These are phyloP conservation scores for Sapajus apella DNA, from an alignment of 2,113 vertebrate species.

Conservation along the genomic window DNA sequence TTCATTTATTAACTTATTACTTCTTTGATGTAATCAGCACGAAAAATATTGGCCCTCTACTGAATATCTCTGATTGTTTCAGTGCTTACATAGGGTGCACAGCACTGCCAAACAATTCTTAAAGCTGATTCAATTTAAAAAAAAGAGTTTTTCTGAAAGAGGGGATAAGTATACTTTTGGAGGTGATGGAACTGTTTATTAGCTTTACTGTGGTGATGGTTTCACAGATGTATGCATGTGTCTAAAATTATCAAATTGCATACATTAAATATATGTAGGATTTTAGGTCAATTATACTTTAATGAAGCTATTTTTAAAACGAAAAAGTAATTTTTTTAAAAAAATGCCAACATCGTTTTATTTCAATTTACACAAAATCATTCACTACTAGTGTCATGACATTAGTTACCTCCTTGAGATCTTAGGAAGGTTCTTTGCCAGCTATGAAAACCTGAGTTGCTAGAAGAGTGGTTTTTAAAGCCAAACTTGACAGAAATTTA, in stretches of 20 bases:
- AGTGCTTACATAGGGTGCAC: background rate
- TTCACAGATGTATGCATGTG: background rate
- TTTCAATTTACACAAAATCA: constrained; percentile 2
- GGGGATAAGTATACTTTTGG: background rate
- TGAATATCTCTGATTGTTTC: background rate
- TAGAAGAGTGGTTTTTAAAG: constrained; percentile 45
- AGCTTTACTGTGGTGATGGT: background rate
- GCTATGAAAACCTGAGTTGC: constrained; percentile 41
- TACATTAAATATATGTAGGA: background rate
- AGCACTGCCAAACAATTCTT: background rate
- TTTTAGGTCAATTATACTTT: background rate
- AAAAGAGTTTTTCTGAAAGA: background rate
- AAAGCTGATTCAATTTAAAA: background rate
- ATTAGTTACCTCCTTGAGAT: background rate
- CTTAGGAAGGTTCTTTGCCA: background rate
- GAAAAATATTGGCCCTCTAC: background rate
- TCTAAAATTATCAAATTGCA: background rate
- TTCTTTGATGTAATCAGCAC: background rate
- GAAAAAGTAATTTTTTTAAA: background rate
- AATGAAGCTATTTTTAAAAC: background rate
- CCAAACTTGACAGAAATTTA: constrained; percentile 72
- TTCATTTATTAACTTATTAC: background rate
- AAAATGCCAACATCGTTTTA: constrained; percentile 21
- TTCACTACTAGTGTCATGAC: background rate
- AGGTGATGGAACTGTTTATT: background rate